phyloP scores from a whole-genome alignment of 2,113 vertebrate species.

The Otis tarda region DNA sequence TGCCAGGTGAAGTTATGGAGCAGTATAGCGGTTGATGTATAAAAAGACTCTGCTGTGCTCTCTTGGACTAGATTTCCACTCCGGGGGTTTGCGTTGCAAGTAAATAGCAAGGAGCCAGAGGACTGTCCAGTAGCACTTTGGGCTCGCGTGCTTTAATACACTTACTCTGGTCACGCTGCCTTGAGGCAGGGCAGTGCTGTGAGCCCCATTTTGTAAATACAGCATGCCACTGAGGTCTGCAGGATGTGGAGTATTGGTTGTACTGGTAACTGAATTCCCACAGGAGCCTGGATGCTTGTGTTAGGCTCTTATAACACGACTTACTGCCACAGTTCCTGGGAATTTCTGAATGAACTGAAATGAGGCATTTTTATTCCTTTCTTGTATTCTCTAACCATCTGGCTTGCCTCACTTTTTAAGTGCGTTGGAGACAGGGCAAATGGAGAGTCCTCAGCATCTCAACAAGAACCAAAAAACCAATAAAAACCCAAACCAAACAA shows the following conservation, averaged over 20 bases:
- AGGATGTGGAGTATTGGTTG: not conserved
- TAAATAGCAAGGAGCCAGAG: not conserved
- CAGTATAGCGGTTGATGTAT: not conserved
- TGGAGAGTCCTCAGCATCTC: not conserved
- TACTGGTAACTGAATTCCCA: slow-evolving; percentile 17
- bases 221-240: not conserved
- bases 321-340: slow-evolving; percentile 19
- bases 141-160: not conserved
- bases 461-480: not conserved
- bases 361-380: slow-evolving; percentile 8
- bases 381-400: not conserved
- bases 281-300: not conserved
- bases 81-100: not conserved
- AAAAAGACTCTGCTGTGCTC: slow-evolving; percentile 57
- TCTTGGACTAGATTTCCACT: not conserved
- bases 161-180: not conserved
- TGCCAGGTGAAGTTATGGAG: slow-evolving; percentile 48
- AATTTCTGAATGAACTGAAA: slow-evolving; percentile 31
- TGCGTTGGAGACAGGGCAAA: not conserved
- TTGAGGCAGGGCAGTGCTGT: not conserved
- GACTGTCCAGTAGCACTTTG: not conserved
- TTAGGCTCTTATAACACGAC: not conserved
- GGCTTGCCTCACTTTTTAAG: slow-evolving; percentile 11
- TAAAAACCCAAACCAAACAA: not conserved
- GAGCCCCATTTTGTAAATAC: not conserved